Base-by-base conservation (phyloP, 2,888 invertebrate genomes). In the Nematopogon swammerdamellus region DNA sequence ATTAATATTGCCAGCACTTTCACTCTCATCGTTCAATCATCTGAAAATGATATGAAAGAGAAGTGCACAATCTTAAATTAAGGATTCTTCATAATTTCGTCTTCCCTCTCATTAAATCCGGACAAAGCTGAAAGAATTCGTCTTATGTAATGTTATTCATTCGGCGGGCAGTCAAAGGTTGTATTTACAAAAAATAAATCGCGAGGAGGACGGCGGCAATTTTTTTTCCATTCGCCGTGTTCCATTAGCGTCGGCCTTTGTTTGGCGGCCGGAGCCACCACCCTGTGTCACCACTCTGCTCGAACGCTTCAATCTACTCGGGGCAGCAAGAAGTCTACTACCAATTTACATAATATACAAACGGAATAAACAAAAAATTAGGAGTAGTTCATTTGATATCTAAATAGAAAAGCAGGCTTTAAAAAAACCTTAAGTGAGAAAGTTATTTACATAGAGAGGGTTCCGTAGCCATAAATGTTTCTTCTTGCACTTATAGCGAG, bases 201-300 rank as follows among this genome's bases (percentile, higher is more conserved):
- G 25, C 3, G 8, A 36, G 36, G 36, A 36, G 8, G 36, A 14
- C 79, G 79, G 77, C 77, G 79, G 79, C 79, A 79, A 36, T 36
- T 36, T 79, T 79, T 79, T 79, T 76, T 79, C 79, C 74, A 77
- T 79, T 79, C 77, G 77, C 71, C 77, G 77, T 75, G 76, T 79
- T 79, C 79, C 79, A 79, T 79, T 79, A 79, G 79, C 79, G 77
- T 70, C 44, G 44, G 77, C 77, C 79, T 77, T 79, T 79, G 79
- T 79, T 79, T 79, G 79, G 79, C 74, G 76, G 79, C 72, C 73
- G 79, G 4, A 6, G 10, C 10, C 25, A 25, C 25, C 25, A n/a
- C n/a, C n/a, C n/a, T n/a, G n/a, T n/a, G n/a, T n/a, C n/a, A n/a
- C n/a, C n/a, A n/a, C n/a, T n/a, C n/a, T n/a, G n/a, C n/a, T n/a